Base-by-base conservation (phyloP, 2,113 vertebrate genomes). In the Coregonus clupeaformis region DNA sequence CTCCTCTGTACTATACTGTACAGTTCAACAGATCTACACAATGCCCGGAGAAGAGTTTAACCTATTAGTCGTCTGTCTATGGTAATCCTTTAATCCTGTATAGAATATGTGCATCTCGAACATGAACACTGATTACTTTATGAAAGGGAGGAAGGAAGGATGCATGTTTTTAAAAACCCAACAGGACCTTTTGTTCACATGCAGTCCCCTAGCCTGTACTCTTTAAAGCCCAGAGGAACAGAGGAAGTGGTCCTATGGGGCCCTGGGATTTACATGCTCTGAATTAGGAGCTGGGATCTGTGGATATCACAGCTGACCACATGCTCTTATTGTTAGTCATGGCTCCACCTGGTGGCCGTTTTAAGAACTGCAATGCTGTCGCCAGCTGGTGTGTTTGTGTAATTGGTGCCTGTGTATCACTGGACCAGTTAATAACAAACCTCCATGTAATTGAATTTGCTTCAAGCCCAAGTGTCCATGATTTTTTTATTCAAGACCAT, bases 261-360 rank as follows among this genome's bases (percentile, higher is more conserved):
- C 69, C 49, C 24, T 29, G 69, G 49, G 47, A 57, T 57, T 55
- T 25, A 7, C 69, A 70, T 55, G 47, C 25, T 55, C 69, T 70
- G 69, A 52, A 57, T 70, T 30, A 14, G 49, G 47, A 70, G 52
- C 30, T 45, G 22, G 6, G 69, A 18, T 18, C n/a, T 42, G 5
- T 42, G 57, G 30, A 62, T 13, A 9, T 42, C 3, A 52, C 49
- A n/a, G 16, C 20, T 62, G 22, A 16, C 47, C 69, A 27, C 71
- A 60, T 60, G 22, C 22, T 63, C 32, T 27, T 73, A 20, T 73
- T 4, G 52, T 55, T 60, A n/a, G 4, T 55, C 69, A 68, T 27
- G 42, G 69, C 75, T 49, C 82, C 78, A 75, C 72, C 78, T 85
- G 70, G 77, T 84, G 82, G 80, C 66, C 9, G 27, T 47, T 52